Evolutionary conservation across 2,113 vertebrate genomes (phyloP).

Genomic region (Nerophis lumbriciformis): DNA sequence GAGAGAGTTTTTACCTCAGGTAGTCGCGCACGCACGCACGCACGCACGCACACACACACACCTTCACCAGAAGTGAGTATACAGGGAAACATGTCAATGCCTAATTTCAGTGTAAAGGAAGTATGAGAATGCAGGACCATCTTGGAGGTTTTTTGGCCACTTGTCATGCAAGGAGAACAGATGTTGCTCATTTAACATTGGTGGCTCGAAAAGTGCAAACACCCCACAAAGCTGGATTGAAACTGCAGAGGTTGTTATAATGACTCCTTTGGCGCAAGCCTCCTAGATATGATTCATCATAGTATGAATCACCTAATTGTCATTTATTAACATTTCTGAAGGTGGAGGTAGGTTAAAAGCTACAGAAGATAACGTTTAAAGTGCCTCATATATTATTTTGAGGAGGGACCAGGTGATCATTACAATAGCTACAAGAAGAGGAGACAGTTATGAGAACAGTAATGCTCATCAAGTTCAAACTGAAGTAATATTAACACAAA

Average conservation of each 20-base stretch:
- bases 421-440: not conserved
- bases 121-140: not conserved
- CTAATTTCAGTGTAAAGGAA: not conserved
- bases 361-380: too few relatives aligned
- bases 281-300: not conserved
- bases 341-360: not conserved
- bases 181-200: not conserved
- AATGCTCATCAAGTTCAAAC: too few relatives aligned
- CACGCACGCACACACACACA: not conserved
- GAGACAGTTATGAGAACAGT: too few relatives aligned
- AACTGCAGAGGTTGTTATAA: not conserved
- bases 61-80: not conserved
- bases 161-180: not conserved
- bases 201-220: not conserved
- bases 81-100: not conserved
- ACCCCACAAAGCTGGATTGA: too few relatives aligned
- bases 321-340: not conserved
- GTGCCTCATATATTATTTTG: not conserved
- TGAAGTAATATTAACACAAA: too few relatives aligned
- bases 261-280: not conserved
- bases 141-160: not conserved
- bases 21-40: slow-evolving; percentile 39
- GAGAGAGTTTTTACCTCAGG: slow-evolving; percentile 86
- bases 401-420: not conserved
- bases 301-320: not conserved